Conservation (phyloP, 2,888 invertebrate genomes). For the Xanthia icteritia region DNA sequence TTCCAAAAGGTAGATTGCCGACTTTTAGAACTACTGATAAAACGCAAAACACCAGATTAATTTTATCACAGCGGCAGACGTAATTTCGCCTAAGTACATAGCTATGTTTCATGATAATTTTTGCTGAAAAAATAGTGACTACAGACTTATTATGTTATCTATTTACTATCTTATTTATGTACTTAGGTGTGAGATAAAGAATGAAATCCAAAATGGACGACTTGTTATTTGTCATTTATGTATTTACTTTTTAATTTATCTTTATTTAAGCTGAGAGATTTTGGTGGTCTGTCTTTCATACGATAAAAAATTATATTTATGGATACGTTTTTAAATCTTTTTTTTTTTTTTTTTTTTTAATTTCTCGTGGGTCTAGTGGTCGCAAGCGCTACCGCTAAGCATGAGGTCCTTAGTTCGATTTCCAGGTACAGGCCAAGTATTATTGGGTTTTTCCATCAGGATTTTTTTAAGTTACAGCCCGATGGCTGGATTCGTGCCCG, state of each 20-base stretch:
- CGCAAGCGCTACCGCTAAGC: no score
- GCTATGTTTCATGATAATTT: conserved; percentile 8
- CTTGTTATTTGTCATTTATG: background rate
- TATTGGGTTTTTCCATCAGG: no score
- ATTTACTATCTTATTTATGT: conserved; percentile 23
- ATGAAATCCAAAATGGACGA: conserved; percentile 25
- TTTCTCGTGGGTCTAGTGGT: background rate
- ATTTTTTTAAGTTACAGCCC: no score
- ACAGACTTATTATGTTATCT: conserved; percentile 19
- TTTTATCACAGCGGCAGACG: background rate
- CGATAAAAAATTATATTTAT: background rate
- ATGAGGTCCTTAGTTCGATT: no score
- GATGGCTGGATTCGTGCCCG: no score
- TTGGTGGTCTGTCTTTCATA: background rate
- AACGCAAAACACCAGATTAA: background rate
- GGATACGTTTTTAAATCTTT: background rate
- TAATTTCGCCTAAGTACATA: conserved; percentile 12
- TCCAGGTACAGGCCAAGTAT: no score
- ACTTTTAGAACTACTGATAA: background rate
- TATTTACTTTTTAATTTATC: conserved; percentile 4
- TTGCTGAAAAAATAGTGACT: conserved; percentile 13
- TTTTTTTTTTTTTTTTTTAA: no score
- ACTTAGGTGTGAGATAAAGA: conserved; percentile 15
- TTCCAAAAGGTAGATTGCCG: background rate
- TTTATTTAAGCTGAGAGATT: conserved; percentile 4